Percentiles rank a stretch among this genome's conserved stretches.
Conservation (phyloP, 1,140 invertebrate genomes). For the Schmidtea mediterranea region DNA sequence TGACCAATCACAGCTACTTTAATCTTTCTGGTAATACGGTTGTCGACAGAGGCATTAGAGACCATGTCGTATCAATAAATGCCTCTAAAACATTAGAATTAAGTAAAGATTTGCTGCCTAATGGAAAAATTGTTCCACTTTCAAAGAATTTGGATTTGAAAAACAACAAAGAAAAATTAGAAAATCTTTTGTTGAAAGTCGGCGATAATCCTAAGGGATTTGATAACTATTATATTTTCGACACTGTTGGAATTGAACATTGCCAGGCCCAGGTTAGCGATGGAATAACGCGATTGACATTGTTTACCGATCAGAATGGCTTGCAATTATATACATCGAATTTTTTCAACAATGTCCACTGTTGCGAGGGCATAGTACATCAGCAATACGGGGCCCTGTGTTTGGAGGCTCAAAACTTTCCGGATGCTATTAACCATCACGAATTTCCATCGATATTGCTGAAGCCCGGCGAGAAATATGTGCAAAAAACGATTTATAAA, state of each 20-base stretch:
- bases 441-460: background rate
- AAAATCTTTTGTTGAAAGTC: background rate
- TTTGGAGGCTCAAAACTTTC: conserved; percentile 67
- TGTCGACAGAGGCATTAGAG: conserved; percentile 5
- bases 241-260: background rate
- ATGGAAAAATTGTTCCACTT: background rate
- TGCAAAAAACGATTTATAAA: background rate
- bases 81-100: background rate
- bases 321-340: conserved; percentile 65
- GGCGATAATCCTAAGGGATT: conserved; percentile 5
- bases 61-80: background rate
- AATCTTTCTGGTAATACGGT: conserved; percentile 54
- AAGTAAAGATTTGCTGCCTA: background rate
- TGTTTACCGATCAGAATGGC: conserved; percentile 56
- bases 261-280: background rate
- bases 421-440: conserved; percentile 53
- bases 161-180: background rate
- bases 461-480: background rate
- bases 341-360: conserved; percentile 35
- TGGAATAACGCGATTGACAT: conserved; percentile 30
- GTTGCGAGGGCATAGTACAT: conserved; percentile 43
- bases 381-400: conserved; percentile 52
- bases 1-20: conserved; percentile 76
- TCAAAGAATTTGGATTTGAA: background rate
- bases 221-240: background rate